Conservation (phyloP, 2,113 vertebrate species). For the Apistogramma diplotaenia region DNA sequence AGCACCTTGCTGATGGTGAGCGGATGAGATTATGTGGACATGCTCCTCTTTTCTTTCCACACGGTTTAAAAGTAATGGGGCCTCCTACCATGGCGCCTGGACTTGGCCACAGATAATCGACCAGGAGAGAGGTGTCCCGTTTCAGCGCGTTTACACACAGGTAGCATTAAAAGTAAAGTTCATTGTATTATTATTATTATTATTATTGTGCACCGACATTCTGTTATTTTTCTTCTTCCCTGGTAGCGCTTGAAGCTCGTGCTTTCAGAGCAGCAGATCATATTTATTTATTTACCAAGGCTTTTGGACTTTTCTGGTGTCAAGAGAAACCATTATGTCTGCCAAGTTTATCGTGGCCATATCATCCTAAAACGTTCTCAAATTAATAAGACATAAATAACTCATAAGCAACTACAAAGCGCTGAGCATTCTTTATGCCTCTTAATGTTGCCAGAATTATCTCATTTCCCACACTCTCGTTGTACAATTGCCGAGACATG, state of each 20-base stretch:
- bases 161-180: background rate
- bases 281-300: background rate
- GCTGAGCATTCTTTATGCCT: background rate
- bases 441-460: background rate
- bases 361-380: background rate
- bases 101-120: slow-evolving; percentile 68
- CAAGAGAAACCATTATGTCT: background rate
- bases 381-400: background rate
- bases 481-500: slow-evolving; percentile 41
- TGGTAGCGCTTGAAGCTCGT: background rate
- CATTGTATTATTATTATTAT: background rate
- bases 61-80: slow-evolving; percentile 67
- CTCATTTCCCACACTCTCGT: slow-evolving; percentile 43
- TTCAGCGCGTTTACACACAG: slow-evolving; percentile 38
- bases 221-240: background rate
- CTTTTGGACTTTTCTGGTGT: background rate
- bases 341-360: background rate
- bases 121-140: slow-evolving; percentile 61
- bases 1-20: slow-evolving; percentile 74
- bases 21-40: slow-evolving; percentile 78
- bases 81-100: slow-evolving; percentile 79
- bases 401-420: background rate
- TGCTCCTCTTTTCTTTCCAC: slow-evolving; percentile 68
- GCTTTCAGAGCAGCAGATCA: background rate
- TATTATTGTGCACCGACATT: background rate